Evolutionary conservation across 1,140 invertebrate species (phyloP).

Genomic region (Mycetomoellerius zeteki): DNA sequence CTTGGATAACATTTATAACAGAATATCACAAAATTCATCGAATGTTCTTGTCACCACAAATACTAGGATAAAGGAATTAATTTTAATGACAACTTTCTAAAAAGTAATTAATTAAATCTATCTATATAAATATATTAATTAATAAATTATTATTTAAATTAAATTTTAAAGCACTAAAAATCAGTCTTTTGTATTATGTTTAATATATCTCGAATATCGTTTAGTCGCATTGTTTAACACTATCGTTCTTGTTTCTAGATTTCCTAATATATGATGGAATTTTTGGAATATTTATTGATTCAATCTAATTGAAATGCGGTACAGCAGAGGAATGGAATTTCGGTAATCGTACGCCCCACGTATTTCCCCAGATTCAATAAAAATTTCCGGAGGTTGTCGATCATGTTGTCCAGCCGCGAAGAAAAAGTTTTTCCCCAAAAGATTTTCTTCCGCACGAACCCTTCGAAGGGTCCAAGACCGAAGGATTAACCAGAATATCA

Average conservation of each 20-base stretch:
- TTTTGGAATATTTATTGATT: slow-evolving; percentile 14
- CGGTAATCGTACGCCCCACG: not conserved
- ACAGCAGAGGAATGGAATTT: not conserved
- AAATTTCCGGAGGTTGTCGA: slow-evolving; percentile 1
- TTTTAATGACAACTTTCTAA: not conserved
- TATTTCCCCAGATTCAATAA: slow-evolving; percentile 35
- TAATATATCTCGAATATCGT: not conserved
- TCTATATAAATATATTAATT: not conserved
- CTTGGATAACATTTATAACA: not conserved
- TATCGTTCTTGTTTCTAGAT: not conserved
- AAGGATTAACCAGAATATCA: slow-evolving; percentile 28
- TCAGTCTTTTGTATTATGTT: not conserved
- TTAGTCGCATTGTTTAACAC: not conserved
- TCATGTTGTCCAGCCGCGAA: not conserved
- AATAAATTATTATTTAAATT: not conserved
- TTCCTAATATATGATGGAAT: not conserved
- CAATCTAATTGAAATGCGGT: slow-evolving; percentile 15
- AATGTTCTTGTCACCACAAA: not conserved
- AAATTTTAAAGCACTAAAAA: not conserved
- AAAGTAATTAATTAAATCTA: not conserved
- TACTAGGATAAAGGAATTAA: not conserved
- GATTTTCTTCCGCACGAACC: not conserved
- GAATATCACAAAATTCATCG: not conserved
- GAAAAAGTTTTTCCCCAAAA: not conserved
- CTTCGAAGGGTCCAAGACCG: not conserved